Base-by-base conservation (phyloP, 2,113 vertebrate genomes). In the Lagenorhynchus albirostris region DNA sequence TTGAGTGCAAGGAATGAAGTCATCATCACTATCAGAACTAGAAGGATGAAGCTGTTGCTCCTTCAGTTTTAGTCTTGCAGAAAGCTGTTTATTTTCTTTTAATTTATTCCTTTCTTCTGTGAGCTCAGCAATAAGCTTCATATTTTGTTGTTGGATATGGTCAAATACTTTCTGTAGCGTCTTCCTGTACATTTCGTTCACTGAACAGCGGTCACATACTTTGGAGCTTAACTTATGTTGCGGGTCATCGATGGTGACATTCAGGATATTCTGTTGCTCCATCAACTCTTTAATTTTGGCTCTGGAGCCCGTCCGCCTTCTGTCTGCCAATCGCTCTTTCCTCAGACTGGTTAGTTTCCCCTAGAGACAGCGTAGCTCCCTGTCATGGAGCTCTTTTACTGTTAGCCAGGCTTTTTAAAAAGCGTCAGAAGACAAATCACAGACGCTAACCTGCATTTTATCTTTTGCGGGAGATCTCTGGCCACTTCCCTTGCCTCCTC, bases 21-120 rank as follows among this genome's bases (percentile, higher is more conserved):
- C 82, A 0, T 91, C 73, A 33, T 95, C 73, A 31, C 23, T 88
- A 14, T 90, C 92, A 63, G 81, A 44, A 81, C 21, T 11, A 60
- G 83, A 38, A 79, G 0, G 0, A 23, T 0, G 1, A 31, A 41
- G 8, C 15, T 20, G 31, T 67, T 36, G 25, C 47, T 6, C 9
- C 0, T 1, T 33, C 10, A 5, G 0, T 50, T 88, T 93, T 18
- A 94, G 11, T 38, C 6, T 91, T 25, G 6, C 36, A 21, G 5
- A 36, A 91, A 97, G 94, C 11, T 0, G 63, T 93, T 73, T 70
- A 79, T 96, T 97, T 95, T 97, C 65, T 93, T 33, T 76, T 95
- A 98, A 82, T n/a, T 60, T 91, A 41, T 68, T 88, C 1, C 58
- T 93, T 95, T 98, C 91, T 77, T 31, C 68, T 26, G 29, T 93